Base-by-base conservation (phyloP, 1,140 invertebrate genomes). In the Phymastichus coffea region DNA sequence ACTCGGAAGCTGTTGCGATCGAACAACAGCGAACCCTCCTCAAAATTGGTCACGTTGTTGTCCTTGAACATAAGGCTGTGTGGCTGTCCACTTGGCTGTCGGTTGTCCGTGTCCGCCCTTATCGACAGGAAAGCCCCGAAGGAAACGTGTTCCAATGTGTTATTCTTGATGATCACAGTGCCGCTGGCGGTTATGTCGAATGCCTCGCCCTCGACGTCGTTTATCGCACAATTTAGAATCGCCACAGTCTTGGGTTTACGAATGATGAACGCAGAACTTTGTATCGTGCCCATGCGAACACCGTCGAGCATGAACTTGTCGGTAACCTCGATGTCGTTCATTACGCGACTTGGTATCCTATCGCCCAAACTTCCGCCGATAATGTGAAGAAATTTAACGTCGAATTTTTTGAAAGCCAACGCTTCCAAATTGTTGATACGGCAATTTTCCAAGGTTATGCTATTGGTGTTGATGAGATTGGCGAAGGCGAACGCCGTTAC, bases 341-440 rank as follows among this genome's bases (percentile, higher is more conserved):
- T 82, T 46, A 86, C 83, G 38, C 88, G 82, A 53, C 88, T 90
- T 1, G 88, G 88, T 38, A 88, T 57, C 26, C 79, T 68, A 1
- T 56, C 38, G 2, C 76, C 68, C 30, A 89, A 81, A 14, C 75
- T 80, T 1, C 82, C 81, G 1, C 80, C 79, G 25, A 90, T 78
- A 26, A 84, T 74, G 63, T 75, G 71, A 8, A 91, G 78, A 61
- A 84, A 84, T 26, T 83, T 79, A 0, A 88, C 84, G 25, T 84
- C 82, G 68, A 93, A 90, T 72, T 90, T 90, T 58, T 91, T 92
- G 65, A 92, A 90, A 2, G 88, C 85, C 70, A 91, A 88, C 22
- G 84, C 82, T 63, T 89, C 85, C 15, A 90, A 80, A 8, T 76
- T 81, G 22, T 82, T 80, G 17, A 90, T 76, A 1, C 64, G 68